These are phyloP conservation scores for Drosophila pectinifera DNA, from an alignment of 1,140 invertebrate genomes.

Conservation along the genomic window DNA sequence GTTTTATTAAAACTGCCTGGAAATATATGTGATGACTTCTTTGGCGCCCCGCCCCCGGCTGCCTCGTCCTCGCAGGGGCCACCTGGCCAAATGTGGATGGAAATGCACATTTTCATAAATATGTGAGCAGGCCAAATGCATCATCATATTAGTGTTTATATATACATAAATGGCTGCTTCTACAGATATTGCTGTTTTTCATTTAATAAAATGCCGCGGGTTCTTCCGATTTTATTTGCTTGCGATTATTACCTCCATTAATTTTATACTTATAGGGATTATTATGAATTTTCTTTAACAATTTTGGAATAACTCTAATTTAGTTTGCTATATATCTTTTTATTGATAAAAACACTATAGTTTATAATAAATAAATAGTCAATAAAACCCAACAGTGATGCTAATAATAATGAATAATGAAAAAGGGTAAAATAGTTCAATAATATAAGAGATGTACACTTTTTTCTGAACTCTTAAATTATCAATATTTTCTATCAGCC, in stretches of 20 bases:
- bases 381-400: no score
- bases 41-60: not conserved
- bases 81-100: conserved; percentile 64
- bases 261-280: not conserved
- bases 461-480: no score
- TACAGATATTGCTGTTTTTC: conserved; percentile 21
- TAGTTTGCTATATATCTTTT: no score
- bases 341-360: no score
- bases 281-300: not conserved
- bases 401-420: no score
- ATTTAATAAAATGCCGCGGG: conserved; percentile 11
- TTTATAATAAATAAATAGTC: no score
- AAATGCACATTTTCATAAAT: conserved; percentile 74
- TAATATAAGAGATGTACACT: no score
- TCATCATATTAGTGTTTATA: conserved; percentile 64
- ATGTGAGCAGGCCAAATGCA: conserved; percentile 75
- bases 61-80: conserved; percentile 14
- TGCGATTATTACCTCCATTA: no score
- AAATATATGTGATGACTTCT: conserved; percentile 63
- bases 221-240: conserved; percentile 7
- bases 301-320: no score
- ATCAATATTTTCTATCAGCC: no score
- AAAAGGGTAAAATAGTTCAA: no score
- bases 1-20: conserved; percentile 81
- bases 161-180: conserved; percentile 25